These are phyloP conservation scores for Numida meleagris DNA, from an alignment of 2,113 vertebrate genomes.

Conservation along the genomic window DNA sequence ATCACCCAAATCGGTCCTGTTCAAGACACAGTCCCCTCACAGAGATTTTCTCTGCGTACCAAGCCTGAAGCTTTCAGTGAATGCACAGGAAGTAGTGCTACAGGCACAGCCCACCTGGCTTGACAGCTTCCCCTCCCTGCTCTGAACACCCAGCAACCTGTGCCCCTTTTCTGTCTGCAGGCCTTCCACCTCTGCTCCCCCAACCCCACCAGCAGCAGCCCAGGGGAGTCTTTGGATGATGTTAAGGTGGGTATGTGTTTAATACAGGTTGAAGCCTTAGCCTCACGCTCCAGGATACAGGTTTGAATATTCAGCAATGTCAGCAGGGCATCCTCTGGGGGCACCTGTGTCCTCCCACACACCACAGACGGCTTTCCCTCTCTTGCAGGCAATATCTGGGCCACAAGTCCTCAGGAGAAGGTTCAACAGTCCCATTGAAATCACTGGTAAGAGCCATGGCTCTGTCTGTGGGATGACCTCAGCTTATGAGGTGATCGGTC, in stretches of 20 bases:
- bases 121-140: not conserved
- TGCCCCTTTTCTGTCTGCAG: conserved; percentile 32
- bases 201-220: not conserved
- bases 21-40: not conserved
- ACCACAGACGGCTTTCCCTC: not conserved
- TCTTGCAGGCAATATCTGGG: not conserved
- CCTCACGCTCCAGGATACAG: not conserved
- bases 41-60: not conserved
- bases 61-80: not conserved
- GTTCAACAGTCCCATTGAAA: conserved; percentile 38
- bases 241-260: conserved; percentile 34
- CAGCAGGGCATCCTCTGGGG: not conserved
- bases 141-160: not conserved
- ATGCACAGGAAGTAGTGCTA: not conserved
- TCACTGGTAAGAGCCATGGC: conserved; percentile 17
- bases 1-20: not conserved
- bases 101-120: not conserved
- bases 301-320: not conserved
- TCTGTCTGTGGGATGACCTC: not conserved
- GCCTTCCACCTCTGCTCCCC: conserved; percentile 10
- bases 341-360: not conserved
- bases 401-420: conserved; percentile 54
- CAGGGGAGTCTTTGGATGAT: not conserved
- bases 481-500: fast-evolving
- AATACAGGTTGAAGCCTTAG: not conserved